phyloP scores from a whole-genome alignment of 2,888 invertebrate species.

The Lacanobia oleracea region DNA sequence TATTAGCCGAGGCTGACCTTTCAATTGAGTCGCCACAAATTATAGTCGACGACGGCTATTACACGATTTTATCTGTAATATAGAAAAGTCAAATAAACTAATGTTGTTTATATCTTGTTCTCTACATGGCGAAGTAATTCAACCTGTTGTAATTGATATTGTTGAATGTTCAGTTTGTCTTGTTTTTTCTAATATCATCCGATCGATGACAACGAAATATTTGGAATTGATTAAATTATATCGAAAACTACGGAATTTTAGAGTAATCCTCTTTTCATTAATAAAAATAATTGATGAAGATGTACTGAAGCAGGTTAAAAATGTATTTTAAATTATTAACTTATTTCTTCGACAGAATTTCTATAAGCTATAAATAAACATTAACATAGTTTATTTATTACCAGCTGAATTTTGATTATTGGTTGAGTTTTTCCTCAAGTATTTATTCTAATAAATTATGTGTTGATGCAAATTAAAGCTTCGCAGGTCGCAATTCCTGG shows the following conservation, averaged over 20 bases:
- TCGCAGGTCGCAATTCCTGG: background rate
- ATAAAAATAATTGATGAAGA: constrained; percentile 2
- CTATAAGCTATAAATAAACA: too few species aligned
- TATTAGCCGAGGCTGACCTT: constrained; percentile 79
- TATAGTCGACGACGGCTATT: constrained; percentile 72
- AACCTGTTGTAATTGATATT: constrained; percentile 76
- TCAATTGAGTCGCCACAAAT: constrained; percentile 79
- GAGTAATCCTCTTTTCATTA: constrained; percentile 14
- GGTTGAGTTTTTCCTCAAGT: background rate
- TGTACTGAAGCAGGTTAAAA: background rate
- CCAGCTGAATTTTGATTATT: background rate
- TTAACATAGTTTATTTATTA: too few species aligned
- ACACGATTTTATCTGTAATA: constrained; percentile 80
- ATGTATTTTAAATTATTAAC: constrained; percentile 3
- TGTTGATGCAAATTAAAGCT: background rate
- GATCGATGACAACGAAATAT: constrained; percentile 69
- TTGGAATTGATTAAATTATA: constrained; percentile 62
- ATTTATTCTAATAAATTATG: background rate
- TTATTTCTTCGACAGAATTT: background rate
- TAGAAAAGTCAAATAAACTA: constrained; percentile 77
- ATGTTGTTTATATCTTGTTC: constrained; percentile 76
- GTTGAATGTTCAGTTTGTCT: constrained; percentile 70
- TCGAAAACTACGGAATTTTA: constrained; percentile 35
- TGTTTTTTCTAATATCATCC: constrained; percentile 70
- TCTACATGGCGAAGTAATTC: constrained; percentile 76